Evolutionary conservation across 2,113 vertebrate species (phyloP), one percentile per base, ranked within the genome.

Genomic region (Eulacestoma nigropectus): DNA sequence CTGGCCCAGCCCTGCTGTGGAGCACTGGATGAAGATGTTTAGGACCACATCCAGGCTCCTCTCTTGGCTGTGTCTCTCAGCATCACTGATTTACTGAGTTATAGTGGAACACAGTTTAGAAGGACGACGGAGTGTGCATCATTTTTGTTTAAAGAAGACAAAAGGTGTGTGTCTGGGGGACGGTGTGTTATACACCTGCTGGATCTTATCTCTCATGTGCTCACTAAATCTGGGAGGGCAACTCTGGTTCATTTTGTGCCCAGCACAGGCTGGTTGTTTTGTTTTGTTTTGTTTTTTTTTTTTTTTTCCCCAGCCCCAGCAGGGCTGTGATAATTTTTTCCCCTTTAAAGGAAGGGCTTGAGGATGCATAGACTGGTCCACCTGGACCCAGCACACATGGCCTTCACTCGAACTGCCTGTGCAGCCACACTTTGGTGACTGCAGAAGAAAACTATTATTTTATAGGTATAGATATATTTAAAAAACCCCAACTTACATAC

Each of bases 361-460:
- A 35, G 23, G 18, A 27, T 7, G 9, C 20, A 7, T 0, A 14
- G 20, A 27, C 21, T 69, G 46, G 21, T 70, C 32, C 33, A 46
- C 13, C 52, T 13, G 1, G 13, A 46, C 10, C 20, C 29, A 47
- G 70, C 37, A 55, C 2, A 1, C 0, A 0, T 17, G 15, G 11
- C 18, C 25, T 11, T 32, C 25, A 11, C 27, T 65, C 37, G 23
- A 7, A 53, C 10, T 56, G 33, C 30, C 29, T 18, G 6, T 13
- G 21, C 30, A 70, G 56, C 17, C 46, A 19, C 50, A 26, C 32
- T 42, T 60, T 0, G 11, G 25, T 21, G 25, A 13, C 19, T 35
- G n/a, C 37, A 63, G 50, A 52, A 47, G 3, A 44, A 10, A 59
- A 32, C 4, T 4, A 55, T 83, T 46, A 41, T 78, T 67, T 65